A percentile compares a stretch with the other conserved stretches of the same genome.
Evolutionary conservation across 2,113 vertebrate species (phyloP).

Genomic region (Corythornis vintsioides): DNA sequence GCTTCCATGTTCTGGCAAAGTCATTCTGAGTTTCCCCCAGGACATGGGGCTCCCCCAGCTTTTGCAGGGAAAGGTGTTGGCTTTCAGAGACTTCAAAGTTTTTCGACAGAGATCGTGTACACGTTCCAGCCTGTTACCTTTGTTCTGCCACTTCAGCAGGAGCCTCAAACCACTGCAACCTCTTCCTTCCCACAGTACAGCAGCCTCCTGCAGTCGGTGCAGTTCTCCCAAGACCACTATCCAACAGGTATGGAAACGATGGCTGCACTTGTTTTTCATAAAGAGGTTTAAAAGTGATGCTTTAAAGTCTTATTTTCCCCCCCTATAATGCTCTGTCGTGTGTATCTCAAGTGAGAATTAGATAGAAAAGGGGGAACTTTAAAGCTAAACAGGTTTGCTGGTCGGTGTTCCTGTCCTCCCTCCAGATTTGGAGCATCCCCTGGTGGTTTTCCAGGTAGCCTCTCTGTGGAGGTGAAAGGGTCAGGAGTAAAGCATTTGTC

Average conservation of each 20-base stretch:
- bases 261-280: slow-evolving; percentile 23
- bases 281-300: background rate
- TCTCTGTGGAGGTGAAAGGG: background rate
- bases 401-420: background rate
- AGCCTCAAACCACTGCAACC: slow-evolving; percentile 23
- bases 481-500: background rate
- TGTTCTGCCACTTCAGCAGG: slow-evolving; percentile 64
- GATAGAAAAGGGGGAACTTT: background rate
- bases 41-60: slow-evolving; percentile 61
- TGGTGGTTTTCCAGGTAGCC: background rate
- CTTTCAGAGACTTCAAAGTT: slow-evolving; percentile 58
- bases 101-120: slow-evolving; percentile 59
- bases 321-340: background rate
- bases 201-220: slow-evolving; percentile 58
- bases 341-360: background rate
- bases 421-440: background rate
- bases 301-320: background rate
- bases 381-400: background rate
- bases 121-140: slow-evolving; percentile 62
- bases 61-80: slow-evolving; percentile 69
- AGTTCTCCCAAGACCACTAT: slow-evolving; percentile 71
- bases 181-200: slow-evolving; percentile 54
- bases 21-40: slow-evolving; percentile 68
- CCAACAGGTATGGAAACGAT: slow-evolving; percentile 71
- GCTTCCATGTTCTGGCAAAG: slow-evolving; percentile 71